Conservation (phyloP, 2,888 invertebrate genomes). For the Poecilus cupreus region DNA sequence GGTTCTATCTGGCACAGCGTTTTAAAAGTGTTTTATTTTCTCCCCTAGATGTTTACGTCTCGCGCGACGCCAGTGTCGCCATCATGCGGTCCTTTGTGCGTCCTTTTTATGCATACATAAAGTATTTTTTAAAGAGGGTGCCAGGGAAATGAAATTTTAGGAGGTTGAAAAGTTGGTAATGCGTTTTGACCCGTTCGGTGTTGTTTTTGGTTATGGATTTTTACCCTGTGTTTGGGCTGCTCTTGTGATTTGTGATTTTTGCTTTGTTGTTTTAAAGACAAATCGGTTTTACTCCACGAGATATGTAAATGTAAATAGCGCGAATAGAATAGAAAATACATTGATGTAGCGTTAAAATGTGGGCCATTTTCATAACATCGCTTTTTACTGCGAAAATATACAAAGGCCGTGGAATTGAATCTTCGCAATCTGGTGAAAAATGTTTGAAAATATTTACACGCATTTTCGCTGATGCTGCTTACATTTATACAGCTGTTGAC, state of each 20-base stretch:
- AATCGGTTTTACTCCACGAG: constrained; percentile 18
- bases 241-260: constrained; percentile 29
- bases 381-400: not conserved
- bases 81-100: not conserved
- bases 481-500: not conserved
- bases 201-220: constrained; percentile 46
- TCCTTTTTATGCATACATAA: constrained; percentile 42
- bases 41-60: not conserved
- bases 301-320: constrained; percentile 23
- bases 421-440: not conserved
- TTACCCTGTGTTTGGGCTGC: constrained; percentile 2
- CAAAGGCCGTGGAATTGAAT: not conserved
- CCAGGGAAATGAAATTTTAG: constrained; percentile 33
- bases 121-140: constrained; percentile 50
- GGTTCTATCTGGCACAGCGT: too few relatives aligned
- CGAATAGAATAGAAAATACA: not conserved
- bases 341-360: constrained; percentile 9
- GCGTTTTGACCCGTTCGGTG: constrained; percentile 20
- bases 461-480: not conserved
- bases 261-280: constrained; percentile 32
- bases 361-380: not conserved
- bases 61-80: not conserved
- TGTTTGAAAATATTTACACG: constrained; percentile 8
- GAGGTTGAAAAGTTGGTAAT: constrained; percentile 8
- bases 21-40: too few relatives aligned